A percentile compares a stretch with the other conserved stretches of the same genome.
These are phyloP conservation scores for Drosophila teissieri DNA, from an alignment of 1,140 invertebrate species.

Conservation along the genomic window DNA sequence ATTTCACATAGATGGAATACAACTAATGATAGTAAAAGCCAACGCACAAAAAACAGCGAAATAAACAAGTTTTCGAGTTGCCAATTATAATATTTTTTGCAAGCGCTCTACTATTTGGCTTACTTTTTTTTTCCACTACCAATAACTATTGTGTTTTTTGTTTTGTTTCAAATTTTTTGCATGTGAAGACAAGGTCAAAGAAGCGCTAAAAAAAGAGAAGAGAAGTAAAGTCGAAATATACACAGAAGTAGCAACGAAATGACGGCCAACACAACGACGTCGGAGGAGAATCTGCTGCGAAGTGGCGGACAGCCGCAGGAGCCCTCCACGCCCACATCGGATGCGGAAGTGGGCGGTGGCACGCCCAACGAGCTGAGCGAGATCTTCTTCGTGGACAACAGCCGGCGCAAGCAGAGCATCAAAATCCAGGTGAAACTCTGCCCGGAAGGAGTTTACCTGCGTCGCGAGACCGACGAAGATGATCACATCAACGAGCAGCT, in stretches of 20 bases:
- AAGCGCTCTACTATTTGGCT: slow-evolving; percentile 1
- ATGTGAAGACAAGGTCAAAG: slow-evolving; percentile 45
- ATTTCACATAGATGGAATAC: slow-evolving; percentile 19
- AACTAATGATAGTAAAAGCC: slow-evolving; percentile 12
- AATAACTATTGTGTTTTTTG: slow-evolving; percentile 10
- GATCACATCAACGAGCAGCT: slow-evolving; percentile 89
- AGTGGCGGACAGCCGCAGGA: neutral
- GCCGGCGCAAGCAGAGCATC: slow-evolving; percentile 88
- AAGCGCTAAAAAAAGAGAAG: neutral
- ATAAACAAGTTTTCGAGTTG: slow-evolving; percentile 34
- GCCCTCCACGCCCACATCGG: slow-evolving; percentile 9
- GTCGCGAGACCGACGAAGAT: slow-evolving; percentile 87
- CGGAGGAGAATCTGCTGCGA: slow-evolving; percentile 22
- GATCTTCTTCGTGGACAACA: slow-evolving; percentile 92
- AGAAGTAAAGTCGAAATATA: neutral
- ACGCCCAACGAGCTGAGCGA: slow-evolving; percentile 87
- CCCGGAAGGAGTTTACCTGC: slow-evolving; percentile 89
- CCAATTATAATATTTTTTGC: slow-evolving; percentile 8
- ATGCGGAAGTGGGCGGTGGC: neutral
- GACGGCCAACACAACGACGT: slow-evolving; percentile 21
- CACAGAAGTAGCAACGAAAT: neutral
- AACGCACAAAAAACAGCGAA: slow-evolving; percentile 15
- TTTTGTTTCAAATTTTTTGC: slow-evolving; percentile 14
- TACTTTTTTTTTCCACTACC: slow-evolving; percentile 12
- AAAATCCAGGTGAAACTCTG: slow-evolving; percentile 91